phyloP scores from a whole-genome alignment of 1,140 invertebrate species.

The Zaprionus camerounensis region DNA sequence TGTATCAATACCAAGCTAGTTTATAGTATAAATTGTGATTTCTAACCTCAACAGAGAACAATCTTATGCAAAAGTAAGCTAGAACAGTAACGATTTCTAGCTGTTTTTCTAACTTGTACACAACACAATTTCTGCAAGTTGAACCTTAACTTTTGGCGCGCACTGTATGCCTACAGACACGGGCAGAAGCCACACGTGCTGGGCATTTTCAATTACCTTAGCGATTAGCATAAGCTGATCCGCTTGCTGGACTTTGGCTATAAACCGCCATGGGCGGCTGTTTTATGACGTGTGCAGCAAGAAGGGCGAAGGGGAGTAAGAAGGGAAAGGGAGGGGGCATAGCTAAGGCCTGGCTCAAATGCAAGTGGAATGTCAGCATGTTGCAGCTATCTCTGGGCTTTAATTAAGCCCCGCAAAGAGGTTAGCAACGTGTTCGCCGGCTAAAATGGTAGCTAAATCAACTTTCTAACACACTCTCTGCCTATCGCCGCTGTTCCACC shows the following conservation, averaged over 20 bases:
- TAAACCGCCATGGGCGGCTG: conserved; percentile 36
- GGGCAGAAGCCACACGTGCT: conserved; percentile 67
- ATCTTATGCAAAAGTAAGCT: background rate
- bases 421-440: conserved; percentile 37
- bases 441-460: conserved; percentile 16
- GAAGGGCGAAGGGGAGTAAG: conserved; percentile 18
- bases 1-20: no score
- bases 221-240: conserved; percentile 68
- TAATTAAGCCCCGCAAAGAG: conserved; percentile 64
- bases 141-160: conserved; percentile 24
- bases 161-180: conserved; percentile 46
- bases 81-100: background rate
- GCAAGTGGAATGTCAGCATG: conserved; percentile 44
- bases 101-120: no score
- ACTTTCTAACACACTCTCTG: conserved; percentile 52
- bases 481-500: conserved; percentile 40
- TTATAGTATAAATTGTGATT: no score
- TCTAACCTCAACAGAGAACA: no score
- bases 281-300: conserved; percentile 61
- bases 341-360: background rate
- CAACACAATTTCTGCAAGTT: background rate
- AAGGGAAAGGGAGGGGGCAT: background rate
- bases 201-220: conserved; percentile 65
- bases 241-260: conserved; percentile 51
- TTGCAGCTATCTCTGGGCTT: conserved; percentile 41